These are phyloP conservation scores for Ochotona princeps DNA, from an alignment of 2,113 vertebrate species.

Conservation along the genomic window DNA sequence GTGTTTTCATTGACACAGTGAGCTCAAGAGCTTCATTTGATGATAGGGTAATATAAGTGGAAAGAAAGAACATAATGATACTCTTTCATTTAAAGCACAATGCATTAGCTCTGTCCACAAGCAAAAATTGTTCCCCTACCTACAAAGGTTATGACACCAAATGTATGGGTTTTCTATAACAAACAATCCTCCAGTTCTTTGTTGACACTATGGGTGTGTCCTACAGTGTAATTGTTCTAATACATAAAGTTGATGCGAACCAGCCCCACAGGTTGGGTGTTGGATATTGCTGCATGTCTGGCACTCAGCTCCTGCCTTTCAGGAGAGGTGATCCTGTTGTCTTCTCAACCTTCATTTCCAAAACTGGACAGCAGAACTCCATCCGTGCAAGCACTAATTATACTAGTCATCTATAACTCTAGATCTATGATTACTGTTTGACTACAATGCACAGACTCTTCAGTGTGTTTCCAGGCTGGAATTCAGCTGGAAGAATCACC, in stretches of 20 bases:
- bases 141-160: neutral
- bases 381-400: neutral
- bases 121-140: neutral
- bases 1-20: neutral
- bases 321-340: neutral
- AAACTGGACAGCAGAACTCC: neutral
- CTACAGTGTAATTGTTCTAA: constrained; percentile 3
- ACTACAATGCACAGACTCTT: neutral
- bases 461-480: neutral
- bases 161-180: neutral
- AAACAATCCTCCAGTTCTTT: neutral
- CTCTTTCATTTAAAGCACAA: constrained; percentile 44
- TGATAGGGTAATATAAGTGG: neutral
- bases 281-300: neutral
- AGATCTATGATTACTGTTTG: neutral
- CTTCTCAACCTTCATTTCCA: neutral
- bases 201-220: neutral
- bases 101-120: neutral
- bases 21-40: neutral
- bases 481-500: neutral
- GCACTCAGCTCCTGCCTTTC: neutral
- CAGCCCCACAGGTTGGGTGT: neutral
- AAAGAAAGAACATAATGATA: neutral
- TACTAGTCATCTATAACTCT: neutral
- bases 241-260: neutral